Conservation (phyloP, 2,797 vertebrate genomes). For the Enteromius mattozi region DNA sequence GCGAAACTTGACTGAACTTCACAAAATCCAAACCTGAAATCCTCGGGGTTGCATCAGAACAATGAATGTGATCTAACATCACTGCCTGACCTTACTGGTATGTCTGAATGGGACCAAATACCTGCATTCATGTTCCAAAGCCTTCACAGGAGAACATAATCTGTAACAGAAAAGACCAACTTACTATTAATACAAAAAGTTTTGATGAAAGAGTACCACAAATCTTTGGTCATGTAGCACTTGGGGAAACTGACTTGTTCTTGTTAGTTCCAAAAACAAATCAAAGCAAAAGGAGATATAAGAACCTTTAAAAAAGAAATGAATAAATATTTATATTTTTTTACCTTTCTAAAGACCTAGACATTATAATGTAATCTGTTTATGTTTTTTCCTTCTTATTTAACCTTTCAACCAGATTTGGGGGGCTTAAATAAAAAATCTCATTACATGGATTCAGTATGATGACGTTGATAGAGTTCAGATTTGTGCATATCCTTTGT, state of each 20-base stretch:
- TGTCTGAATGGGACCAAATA: neutral
- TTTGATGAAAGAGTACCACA: neutral
- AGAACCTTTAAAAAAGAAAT: neutral
- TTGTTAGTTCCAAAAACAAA: neutral
- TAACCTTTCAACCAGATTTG: constrained; percentile 26
- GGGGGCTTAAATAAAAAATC: constrained; percentile 16
- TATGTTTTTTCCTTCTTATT: neutral
- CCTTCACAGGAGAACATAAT: neutral
- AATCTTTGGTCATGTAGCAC: neutral
- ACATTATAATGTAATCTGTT: constrained; percentile 22
- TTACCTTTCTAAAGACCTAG: neutral
- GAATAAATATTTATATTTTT: too few relatives aligned
- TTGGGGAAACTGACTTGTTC: neutral
- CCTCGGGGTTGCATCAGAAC: neutral
- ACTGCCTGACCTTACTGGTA: constrained; percentile 5
- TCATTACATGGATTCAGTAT: constrained; percentile 21
- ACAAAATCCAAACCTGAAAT: constrained; percentile 12
- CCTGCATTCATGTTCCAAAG: neutral
- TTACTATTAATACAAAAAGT: neutral
- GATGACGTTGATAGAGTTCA: neutral
- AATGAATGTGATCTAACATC: constrained; percentile 6
- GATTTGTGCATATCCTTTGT: neutral
- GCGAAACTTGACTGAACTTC: neutral
- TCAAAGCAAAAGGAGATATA: neutral
- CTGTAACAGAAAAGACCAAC: neutral